Conservation (phyloP, 2,797 vertebrate species). For the Crotalus adamanteus region DNA sequence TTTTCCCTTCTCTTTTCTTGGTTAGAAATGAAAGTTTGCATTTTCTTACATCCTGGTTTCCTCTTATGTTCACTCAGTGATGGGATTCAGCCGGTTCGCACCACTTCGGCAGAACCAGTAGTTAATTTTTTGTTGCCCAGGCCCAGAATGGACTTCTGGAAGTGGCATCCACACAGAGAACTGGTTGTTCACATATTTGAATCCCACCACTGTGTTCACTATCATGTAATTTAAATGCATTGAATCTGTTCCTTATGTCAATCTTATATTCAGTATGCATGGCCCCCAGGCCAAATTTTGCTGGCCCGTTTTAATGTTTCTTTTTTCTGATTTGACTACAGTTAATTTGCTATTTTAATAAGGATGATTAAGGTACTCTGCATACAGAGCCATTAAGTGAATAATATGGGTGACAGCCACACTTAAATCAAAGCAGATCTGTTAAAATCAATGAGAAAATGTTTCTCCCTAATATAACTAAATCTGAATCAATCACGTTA, state of each 20-base stretch:
- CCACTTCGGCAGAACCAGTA: too few species aligned
- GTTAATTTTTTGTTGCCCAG: too few species aligned
- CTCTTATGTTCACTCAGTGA: background rate
- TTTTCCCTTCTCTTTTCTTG: background rate
- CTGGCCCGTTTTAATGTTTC: background rate
- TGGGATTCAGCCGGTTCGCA: too few species aligned
- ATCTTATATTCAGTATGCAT: background rate
- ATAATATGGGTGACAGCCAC: background rate
- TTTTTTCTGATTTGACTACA: background rate
- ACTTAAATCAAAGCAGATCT: background rate
- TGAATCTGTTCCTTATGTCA: background rate
- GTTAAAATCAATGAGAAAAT: background rate
- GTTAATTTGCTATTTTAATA: background rate
- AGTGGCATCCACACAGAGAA: too few species aligned
- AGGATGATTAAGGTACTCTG: background rate
- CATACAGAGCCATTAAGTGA: background rate
- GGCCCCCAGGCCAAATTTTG: background rate
- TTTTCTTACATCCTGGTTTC: background rate
- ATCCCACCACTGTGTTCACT: background rate
- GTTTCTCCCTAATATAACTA: background rate
- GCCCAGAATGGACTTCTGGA: too few species aligned
- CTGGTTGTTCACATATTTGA: too few species aligned
- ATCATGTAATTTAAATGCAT: background rate
- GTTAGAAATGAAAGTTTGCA: background rate
- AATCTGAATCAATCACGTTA: background rate